Percentiles rank a stretch among this genome's conserved stretches.
These are phyloP conservation scores for Trichechus manatus DNA, from an alignment of 2,113 vertebrate genomes.

Conservation along the genomic window DNA sequence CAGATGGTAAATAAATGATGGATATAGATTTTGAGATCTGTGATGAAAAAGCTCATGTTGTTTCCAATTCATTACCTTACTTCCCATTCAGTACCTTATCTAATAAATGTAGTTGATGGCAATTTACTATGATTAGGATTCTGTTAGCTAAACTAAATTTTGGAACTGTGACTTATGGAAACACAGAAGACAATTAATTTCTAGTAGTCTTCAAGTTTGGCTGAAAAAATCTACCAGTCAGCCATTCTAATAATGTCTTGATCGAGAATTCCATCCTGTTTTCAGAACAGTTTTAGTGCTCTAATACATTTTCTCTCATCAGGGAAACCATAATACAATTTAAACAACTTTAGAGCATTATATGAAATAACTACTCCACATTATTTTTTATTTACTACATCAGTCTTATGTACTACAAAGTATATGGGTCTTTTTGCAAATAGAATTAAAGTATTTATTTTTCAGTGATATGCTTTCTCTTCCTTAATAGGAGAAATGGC, in stretches of 20 bases:
- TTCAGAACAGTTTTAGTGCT: background rate
- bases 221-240: background rate
- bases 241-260: background rate
- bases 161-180: background rate
- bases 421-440: background rate
- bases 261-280: background rate
- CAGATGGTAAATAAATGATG: background rate
- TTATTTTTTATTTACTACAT: slow-evolving; percentile 3
- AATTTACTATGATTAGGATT: background rate
- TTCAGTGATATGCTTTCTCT: background rate
- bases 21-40: background rate
- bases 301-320: background rate
- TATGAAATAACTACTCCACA: background rate
- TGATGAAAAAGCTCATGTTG: background rate
- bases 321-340: background rate
- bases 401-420: background rate
- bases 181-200: background rate
- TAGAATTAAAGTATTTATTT: slow-evolving; percentile 31
- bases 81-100: background rate
- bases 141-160: background rate
- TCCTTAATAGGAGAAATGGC: background rate
- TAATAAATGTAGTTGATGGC: background rate
- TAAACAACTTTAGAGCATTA: background rate
- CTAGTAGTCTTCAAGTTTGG: background rate
- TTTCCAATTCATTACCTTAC: background rate